These are phyloP conservation scores for Python bivittatus DNA, from an alignment of 2,113 vertebrate genomes.

Conservation along the genomic window DNA sequence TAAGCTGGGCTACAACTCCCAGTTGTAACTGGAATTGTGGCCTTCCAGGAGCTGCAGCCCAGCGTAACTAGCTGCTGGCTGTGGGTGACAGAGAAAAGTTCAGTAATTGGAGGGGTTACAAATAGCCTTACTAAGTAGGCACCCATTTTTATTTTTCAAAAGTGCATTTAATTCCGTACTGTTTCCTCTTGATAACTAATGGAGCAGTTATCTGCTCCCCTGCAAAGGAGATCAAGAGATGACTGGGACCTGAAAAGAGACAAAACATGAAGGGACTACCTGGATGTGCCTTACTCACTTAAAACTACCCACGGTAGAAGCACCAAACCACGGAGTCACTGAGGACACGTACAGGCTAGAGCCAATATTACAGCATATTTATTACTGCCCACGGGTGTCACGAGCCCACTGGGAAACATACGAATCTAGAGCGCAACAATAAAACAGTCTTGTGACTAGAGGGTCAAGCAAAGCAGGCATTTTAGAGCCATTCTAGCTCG, in stretches of 20 bases:
- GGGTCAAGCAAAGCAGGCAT: background rate
- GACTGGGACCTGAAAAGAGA: background rate
- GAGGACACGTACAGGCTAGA: background rate
- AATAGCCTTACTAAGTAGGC: constrained; percentile 25
- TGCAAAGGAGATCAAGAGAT: constrained; percentile 10
- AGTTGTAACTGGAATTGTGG: background rate
- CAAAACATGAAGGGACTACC: background rate
- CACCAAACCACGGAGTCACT: background rate
- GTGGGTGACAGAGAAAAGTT: background rate
- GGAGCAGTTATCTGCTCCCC: constrained; percentile 1
- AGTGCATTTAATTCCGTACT: background rate
- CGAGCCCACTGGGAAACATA: constrained; percentile 20
- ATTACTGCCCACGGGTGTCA: constrained; percentile 12
- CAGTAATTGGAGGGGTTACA: background rate
- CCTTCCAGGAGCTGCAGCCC: background rate
- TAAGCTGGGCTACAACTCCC: background rate
- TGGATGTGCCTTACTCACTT: background rate
- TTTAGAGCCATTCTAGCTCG: background rate
- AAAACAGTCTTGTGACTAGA: background rate
- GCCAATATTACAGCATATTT: background rate
- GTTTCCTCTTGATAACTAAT: constrained; percentile 7
- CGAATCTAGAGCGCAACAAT: constrained; percentile 19
- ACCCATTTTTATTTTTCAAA: background rate
- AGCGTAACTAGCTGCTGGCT: background rate
- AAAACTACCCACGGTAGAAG: constrained; percentile 18